Percentiles rank a stretch among this genome's conserved stretches.
These are phyloP conservation scores for Rambutsinella grinnellia DNA, from an alignment of 2,888 invertebrate species.

Conservation along the genomic window DNA sequence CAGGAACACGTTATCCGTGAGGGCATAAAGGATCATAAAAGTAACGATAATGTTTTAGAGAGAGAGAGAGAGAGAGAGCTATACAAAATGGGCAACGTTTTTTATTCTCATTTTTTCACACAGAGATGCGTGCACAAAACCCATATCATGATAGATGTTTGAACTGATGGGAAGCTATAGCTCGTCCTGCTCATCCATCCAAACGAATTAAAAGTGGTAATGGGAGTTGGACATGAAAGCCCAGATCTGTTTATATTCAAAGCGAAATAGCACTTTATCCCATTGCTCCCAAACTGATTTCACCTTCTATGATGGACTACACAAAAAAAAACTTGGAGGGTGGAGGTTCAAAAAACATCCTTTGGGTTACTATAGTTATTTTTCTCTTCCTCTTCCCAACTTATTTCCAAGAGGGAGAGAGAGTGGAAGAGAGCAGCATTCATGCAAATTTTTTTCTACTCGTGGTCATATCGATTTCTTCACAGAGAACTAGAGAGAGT, in stretches of 20 bases:
- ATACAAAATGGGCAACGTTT: too few species aligned
- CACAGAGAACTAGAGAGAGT: too few species aligned
- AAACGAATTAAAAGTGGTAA: constrained; percentile 20
- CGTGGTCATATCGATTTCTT: neutral
- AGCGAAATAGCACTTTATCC: neutral
- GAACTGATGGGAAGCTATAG: too few species aligned
- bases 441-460: neutral
- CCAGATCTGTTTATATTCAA: constrained; percentile 4
- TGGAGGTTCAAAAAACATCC: neutral
- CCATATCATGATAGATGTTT: too few species aligned
- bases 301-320: neutral
- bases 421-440: neutral
- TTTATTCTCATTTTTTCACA: too few species aligned
- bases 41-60: neutral
- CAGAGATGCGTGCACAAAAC: too few species aligned
- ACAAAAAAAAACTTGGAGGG: neutral
- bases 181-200: neutral
- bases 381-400: too few species aligned
- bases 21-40: too few species aligned
- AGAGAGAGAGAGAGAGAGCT: neutral
- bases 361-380: too few species aligned
- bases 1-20: too few species aligned
- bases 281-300: neutral
- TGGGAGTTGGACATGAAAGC: constrained; percentile 25
- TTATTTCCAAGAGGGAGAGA: neutral